Base-by-base conservation (phyloP, 1,140 invertebrate species). In the Drosophila nasuta region DNA sequence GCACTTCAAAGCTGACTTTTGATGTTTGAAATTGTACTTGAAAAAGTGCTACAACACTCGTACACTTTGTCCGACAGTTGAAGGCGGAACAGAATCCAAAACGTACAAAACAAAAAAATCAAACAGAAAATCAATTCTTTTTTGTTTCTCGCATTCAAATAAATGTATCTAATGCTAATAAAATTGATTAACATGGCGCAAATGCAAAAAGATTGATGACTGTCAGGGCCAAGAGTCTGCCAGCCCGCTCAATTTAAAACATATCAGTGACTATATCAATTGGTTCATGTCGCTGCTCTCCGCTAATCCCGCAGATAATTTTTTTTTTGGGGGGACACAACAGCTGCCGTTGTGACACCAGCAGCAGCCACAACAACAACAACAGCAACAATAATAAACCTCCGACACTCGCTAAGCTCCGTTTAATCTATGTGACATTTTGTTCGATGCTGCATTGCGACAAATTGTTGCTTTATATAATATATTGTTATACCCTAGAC, bases 381-480 rank as follows among this genome's bases (percentile, higher is more conserved):
- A 41, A 41, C 38, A 11, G 43, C 13, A 28, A 41, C 33, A 43
- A 20, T 46, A 58, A 33, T 25, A 25, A 25, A 25, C 20, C 38
- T 59, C 35, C 20, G 65, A 62, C 46, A 54, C 51, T 57, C 57
- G 75, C 56, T 78, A 70, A 78, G 76, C 73, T 57, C 49, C 65
- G 73, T 70, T 77, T 86, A 86, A 86, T 87, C 79, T 88, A 59
- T 82, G 69, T 75, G 73, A 86, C 76, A 86, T 88, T 82, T 70
- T 58, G 59, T 82, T 70, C 49, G 48, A 49, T 51, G 63, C 60
- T 68, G 71, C 72, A 75, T 57, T 75, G 76, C 75, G 41, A 75
- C 72, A 70, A 75, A 69, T 77, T 75, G 71, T 69, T 33, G 67
- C 35, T 46, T 30, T 54, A 15, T 35, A 35, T 35, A 54, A 15